Evolutionary conservation across 2,888 invertebrate species (phyloP).

Genomic region (Charanyca ferruginea): DNA sequence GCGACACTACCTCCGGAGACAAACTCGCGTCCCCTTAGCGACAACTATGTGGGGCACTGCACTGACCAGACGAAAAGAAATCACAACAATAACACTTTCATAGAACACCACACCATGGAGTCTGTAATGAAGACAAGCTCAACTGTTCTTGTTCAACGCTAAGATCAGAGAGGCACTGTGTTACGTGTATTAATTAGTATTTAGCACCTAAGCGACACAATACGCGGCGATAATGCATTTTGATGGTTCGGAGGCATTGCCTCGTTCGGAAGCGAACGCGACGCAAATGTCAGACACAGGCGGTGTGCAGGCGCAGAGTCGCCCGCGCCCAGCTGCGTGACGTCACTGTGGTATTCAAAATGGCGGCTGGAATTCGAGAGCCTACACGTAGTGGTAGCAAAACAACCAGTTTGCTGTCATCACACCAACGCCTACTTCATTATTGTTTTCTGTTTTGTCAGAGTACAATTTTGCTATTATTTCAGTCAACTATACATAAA

Average conservation of each 20-base stretch:
- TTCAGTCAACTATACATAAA: constrained; percentile 12
- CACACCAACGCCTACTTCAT: constrained; percentile 41
- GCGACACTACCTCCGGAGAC: constrained; percentile 82
- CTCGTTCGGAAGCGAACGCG: constrained; percentile 86
- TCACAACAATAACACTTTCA: constrained; percentile 87
- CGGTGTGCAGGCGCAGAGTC: constrained; percentile 83
- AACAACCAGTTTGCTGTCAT: constrained; percentile 59
- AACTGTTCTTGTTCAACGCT: constrained; percentile 84
- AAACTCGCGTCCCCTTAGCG: constrained; percentile 79
- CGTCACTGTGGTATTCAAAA: constrained; percentile 90
- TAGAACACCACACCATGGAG: constrained; percentile 80
- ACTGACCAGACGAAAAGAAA: constrained; percentile 84
- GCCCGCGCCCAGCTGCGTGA: constrained; percentile 88
- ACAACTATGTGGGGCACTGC: constrained; percentile 85
- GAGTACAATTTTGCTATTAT: constrained; percentile 31
- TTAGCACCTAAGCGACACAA: constrained; percentile 81
- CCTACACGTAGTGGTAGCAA: constrained; percentile 82
- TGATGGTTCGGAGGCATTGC: constrained; percentile 84
- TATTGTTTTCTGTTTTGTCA: constrained; percentile 50
- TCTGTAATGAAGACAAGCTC: constrained; percentile 75
- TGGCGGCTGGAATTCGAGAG: constrained; percentile 90
- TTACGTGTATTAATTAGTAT: constrained; percentile 79
- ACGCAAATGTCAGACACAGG: constrained; percentile 81
- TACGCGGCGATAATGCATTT: constrained; percentile 87
- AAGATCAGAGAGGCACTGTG: constrained; percentile 87